A percentile compares a stretch with the other conserved stretches of the same genome.
Conservation (phyloP, 1,140 invertebrate species). For the Apocrypta bakeri region DNA sequence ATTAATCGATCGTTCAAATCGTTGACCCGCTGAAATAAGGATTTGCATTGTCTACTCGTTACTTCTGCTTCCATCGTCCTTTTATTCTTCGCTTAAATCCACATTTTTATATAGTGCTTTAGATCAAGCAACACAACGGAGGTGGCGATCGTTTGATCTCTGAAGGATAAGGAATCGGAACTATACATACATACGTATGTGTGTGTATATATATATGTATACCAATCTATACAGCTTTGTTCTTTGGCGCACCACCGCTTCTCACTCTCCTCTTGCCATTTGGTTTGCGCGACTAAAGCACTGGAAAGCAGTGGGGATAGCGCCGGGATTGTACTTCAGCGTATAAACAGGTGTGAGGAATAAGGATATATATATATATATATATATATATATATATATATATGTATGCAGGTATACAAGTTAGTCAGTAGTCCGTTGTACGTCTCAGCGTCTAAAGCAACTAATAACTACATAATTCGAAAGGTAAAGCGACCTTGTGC, state of each 20-base stretch:
- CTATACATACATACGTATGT: conserved; percentile 23
- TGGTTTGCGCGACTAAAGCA: conserved; percentile 69
- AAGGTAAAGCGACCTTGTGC: conserved; percentile 52
- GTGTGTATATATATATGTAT: no score
- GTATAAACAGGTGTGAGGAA: conserved; percentile 22
- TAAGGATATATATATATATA: conserved; percentile 23
- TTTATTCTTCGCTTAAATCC: conserved; percentile 39
- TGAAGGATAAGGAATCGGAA: conserved; percentile 26
- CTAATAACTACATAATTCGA: conserved; percentile 64
- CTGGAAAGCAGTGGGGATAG: conserved; percentile 64
- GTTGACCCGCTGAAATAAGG: conserved; percentile 17
- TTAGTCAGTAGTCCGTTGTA: conserved; percentile 52
- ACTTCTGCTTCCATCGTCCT: conserved; percentile 15
- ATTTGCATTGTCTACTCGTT: not conserved
- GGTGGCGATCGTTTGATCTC: conserved; percentile 34
- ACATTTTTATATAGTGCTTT: conserved; percentile 34
- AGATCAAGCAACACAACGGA: conserved; percentile 37
- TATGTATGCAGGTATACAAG: conserved; percentile 23
- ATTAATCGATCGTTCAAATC: conserved; percentile 19
- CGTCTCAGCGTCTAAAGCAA: conserved; percentile 59
- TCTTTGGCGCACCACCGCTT: conserved; percentile 21
- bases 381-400: conserved; percentile 37
- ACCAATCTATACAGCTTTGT: conserved; percentile 35
- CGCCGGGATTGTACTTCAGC: conserved; percentile 51
- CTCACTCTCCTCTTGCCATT: conserved; percentile 58